Conservation (phyloP, 2,797 vertebrate genomes). For the Spinibarbus caldwelli region DNA sequence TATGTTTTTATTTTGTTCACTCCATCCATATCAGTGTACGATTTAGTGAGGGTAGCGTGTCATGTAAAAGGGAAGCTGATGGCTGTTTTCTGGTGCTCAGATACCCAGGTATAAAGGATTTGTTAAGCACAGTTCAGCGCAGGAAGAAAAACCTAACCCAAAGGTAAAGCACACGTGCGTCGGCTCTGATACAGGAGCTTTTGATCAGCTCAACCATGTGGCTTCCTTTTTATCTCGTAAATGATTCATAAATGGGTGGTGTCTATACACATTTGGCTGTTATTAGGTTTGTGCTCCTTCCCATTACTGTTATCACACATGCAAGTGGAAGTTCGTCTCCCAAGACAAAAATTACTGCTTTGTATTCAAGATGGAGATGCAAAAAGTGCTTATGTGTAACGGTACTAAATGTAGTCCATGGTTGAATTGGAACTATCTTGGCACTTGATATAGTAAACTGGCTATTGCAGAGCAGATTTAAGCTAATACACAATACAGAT, state of each 20-base stretch:
- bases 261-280: slow-evolving; percentile 7
- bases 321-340: not conserved
- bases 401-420: slow-evolving; percentile 40
- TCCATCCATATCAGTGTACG: not conserved
- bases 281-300: not conserved
- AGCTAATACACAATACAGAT: not conserved
- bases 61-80: slow-evolving; percentile 55
- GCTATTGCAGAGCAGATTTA: not conserved
- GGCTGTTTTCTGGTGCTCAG: slow-evolving; percentile 78
- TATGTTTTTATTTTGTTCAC: not conserved
- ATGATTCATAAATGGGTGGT: not conserved
- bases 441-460: not conserved
- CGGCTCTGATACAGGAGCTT: slow-evolving; percentile 21
- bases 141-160: slow-evolving; percentile 63
- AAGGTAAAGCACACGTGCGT: slow-evolving; percentile 68
- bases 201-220: slow-evolving; percentile 49
- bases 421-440: slow-evolving; percentile 45
- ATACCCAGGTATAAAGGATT: slow-evolving; percentile 83
- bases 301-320: not conserved
- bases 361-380: not conserved
- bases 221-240: slow-evolving; percentile 30
- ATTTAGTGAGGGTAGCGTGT: slow-evolving; percentile 13
- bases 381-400: not conserved
- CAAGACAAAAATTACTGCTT: slow-evolving; percentile 1
- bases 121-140: slow-evolving; percentile 73